Evolutionary conservation across 1,140 invertebrate genomes (phyloP).

Genomic region (Ladona fulva): DNA sequence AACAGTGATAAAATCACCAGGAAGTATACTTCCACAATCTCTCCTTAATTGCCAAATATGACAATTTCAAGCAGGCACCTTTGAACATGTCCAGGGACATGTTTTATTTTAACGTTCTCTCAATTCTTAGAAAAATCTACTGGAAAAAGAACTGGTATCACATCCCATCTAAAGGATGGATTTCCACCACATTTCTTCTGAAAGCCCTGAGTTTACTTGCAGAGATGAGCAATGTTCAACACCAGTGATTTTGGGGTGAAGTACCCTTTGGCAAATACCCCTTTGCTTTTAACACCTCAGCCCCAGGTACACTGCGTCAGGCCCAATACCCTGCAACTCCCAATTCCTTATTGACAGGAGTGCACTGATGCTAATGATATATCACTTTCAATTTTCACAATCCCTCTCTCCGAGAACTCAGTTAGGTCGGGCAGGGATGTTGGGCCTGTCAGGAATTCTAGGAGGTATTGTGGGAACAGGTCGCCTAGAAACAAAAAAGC

Average conservation of each 20-base stretch:
- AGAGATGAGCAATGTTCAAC: slow-evolving; percentile 4
- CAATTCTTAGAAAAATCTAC: no score
- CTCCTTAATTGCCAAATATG: no score
- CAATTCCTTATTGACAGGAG: not conserved
- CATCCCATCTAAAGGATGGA: no score
- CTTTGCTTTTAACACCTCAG: not conserved
- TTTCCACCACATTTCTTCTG: no score
- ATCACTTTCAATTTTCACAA: not conserved
- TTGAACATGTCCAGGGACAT: no score
- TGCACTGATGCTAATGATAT: not conserved
- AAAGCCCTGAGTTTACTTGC: not conserved
- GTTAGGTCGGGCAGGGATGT: not conserved
- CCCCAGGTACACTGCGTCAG: not conserved
- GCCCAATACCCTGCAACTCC: not conserved
- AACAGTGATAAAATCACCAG: no score
- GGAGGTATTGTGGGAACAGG: not conserved
- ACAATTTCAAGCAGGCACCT: no score
- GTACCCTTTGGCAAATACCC: not conserved
- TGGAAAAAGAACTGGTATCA: no score
- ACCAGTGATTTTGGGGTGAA: not conserved
- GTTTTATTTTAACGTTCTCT: no score
- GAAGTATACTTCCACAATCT: no score
- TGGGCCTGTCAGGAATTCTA: slow-evolving; percentile 3
- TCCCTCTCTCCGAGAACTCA: not conserved
- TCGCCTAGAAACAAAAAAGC: slow-evolving; percentile 7